These are phyloP conservation scores for Bombus sylvicola DNA, from an alignment of 1,140 invertebrate species.

Conservation along the genomic window DNA sequence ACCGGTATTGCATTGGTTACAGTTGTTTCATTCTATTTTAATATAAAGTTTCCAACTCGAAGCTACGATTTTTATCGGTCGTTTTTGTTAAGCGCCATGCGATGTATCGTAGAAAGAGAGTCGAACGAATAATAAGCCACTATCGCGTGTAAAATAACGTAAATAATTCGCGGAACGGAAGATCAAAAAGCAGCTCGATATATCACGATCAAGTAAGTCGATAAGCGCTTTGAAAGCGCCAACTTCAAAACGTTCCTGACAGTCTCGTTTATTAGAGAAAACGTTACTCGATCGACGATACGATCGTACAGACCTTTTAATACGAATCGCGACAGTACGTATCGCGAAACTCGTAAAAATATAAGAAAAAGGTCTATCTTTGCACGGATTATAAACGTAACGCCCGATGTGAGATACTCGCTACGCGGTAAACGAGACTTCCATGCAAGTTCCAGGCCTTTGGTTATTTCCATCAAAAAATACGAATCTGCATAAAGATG, in stretches of 20 bases:
- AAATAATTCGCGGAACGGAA: neutral
- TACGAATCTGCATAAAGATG: no score
- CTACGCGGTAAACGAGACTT: no score
- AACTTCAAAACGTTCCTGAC: no score
- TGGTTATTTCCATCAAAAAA: no score
- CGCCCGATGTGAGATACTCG: no score
- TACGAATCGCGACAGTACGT: no score
- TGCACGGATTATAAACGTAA: neutral
- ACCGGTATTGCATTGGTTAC: no score
- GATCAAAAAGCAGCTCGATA: neutral
- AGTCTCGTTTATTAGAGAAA: neutral
- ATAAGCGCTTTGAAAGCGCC: neutral
- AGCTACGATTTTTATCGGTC: neutral
- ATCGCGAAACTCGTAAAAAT: no score
- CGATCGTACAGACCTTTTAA: no score
- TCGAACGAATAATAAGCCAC: neutral
- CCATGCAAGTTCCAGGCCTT: fast-evolving
- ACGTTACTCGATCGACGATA: no score
- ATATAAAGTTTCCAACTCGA: neutral
- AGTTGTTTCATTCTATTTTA: neutral
- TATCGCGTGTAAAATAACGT: neutral
- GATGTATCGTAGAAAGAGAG: neutral
- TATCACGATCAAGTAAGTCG: neutral
- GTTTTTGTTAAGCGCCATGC: neutral
- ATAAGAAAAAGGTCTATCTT: neutral